Evolutionary conservation across 2,797 vertebrate genomes (phyloP), one percentile per base, ranked within the genome.

Genomic region (Leptodactylus fallax): DNA sequence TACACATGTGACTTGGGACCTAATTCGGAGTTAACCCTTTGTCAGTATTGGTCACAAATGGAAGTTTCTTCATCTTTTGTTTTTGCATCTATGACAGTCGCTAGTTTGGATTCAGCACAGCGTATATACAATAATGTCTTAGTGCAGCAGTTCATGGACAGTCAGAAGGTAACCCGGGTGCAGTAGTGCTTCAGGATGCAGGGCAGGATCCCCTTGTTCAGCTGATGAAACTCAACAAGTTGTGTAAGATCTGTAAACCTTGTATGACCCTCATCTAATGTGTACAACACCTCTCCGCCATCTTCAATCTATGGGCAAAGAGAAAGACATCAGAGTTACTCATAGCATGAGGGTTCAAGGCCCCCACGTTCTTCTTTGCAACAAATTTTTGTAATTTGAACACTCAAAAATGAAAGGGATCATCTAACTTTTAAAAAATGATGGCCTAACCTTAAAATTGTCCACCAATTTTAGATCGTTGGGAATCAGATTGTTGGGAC

Each of bases 151-250:
- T 63, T 76, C 3, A 65, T 49, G 7, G 11, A 51, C 10, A 2
- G 91, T 96, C 96, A 99, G 93, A 99, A 94, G 92, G 96, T 92
- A 93, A 97, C 96, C 91, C 93, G 94, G 90, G 96, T 92, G 91
- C 98, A 99, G 91, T 98, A 97, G 94, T 99, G 97, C 93, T 97
- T 99, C 90, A 99, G 96, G 92, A 96, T 98, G 95, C 97, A 98
- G 91, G 98, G 98, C 91, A 99, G 94, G 81, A 97, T 95, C 12
- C 97, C 97, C 88, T 96, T 97, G 94, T 99, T 99, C 86, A 99
- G 95, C 90, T 98, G 98, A 93, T 99, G 97, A 92, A 99, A 99
- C 92, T 99, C 98, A 93, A 99, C 98, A 91, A 99, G 93, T 93
- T 99, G 98, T 91, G 98, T 97, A 91, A 99, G 96, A 95, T 99